A percentile compares a stretch with the other conserved stretches of the same genome.
Evolutionary conservation across 2,113 vertebrate genomes (phyloP).

Genomic region (Daphoenositta chrysoptera): DNA sequence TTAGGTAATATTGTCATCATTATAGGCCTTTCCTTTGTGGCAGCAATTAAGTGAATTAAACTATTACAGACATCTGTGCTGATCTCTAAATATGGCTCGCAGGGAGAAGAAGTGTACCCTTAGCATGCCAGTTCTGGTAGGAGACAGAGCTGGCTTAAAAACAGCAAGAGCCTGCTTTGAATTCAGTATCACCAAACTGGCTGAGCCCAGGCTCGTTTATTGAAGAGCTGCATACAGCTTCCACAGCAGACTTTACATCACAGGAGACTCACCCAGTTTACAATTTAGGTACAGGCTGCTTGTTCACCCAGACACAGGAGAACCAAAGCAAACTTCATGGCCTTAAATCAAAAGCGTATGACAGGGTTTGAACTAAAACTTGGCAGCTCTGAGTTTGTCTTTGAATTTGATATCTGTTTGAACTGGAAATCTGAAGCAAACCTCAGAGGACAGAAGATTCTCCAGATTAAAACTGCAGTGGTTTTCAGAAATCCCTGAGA

Average conservation of each 20-base stretch:
- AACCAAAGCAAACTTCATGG: not conserved
- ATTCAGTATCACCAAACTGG: not conserved
- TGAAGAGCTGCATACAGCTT: not conserved
- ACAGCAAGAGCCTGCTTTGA: not conserved
- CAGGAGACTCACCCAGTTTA: not conserved
- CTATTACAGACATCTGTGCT: slow-evolving; percentile 25
- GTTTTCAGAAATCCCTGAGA: not conserved
- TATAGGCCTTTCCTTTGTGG: not conserved
- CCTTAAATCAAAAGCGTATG: not conserved
- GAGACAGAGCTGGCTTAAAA: not conserved
- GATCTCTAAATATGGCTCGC: not conserved
- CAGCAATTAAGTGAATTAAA: slow-evolving; percentile 26
- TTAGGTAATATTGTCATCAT: not conserved
- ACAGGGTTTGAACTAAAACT: not conserved
- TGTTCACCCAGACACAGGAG: not conserved
- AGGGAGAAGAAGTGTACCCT: not conserved
- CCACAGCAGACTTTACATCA: not conserved
- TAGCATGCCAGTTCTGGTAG: not conserved
- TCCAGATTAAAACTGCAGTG: not conserved
- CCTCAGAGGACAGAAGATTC: not conserved
- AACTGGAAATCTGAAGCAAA: slow-evolving; percentile 29
- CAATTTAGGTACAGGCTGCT: not conserved
- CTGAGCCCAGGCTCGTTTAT: not conserved
- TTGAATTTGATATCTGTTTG: slow-evolving; percentile 29
- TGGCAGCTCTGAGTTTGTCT: not conserved